Evolutionary conservation across 2,888 invertebrate genomes (phyloP).

Genomic region (Encarsia formosa): DNA sequence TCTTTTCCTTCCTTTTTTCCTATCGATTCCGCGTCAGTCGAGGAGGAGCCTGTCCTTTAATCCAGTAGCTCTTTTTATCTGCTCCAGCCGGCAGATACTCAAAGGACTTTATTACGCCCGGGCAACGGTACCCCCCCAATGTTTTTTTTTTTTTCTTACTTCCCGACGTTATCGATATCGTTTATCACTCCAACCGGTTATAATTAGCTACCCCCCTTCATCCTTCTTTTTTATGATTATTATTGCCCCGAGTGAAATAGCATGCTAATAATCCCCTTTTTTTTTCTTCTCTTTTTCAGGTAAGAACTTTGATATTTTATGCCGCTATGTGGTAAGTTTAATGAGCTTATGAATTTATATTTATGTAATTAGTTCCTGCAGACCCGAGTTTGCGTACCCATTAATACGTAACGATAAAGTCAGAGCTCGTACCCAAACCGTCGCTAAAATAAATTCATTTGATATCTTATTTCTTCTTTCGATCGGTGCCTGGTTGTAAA

Average conservation of each 20-base stretch:
- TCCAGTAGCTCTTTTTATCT: constrained; percentile 14
- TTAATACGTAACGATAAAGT: too few relatives aligned
- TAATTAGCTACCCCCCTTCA: neutral
- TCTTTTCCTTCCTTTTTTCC: neutral
- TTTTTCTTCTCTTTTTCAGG: constrained; percentile 21
- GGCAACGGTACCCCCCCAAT: too few relatives aligned
- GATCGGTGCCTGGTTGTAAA: neutral
- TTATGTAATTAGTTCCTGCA: too few relatives aligned
- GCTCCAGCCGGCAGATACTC: constrained; percentile 6
- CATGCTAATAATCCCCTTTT: too few relatives aligned
- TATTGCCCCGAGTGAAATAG: too few relatives aligned
- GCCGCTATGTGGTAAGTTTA: too few relatives aligned
- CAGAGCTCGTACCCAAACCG: too few relatives aligned
- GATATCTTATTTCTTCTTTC: too few relatives aligned
- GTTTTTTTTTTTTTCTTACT: constrained; percentile 14
- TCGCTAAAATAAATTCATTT: too few relatives aligned
- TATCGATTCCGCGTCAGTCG: constrained; percentile 18
- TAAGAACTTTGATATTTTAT: too few relatives aligned
- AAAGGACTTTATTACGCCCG: constrained; percentile 22
- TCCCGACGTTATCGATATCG: constrained; percentile 20
- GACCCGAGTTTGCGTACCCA: too few relatives aligned
- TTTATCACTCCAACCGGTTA: constrained; percentile 11
- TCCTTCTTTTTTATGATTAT: neutral
- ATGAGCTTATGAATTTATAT: too few relatives aligned
- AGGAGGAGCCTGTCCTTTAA: constrained; percentile 21